phyloP scores from a whole-genome alignment of 2,888 invertebrate species.

The Teleogryllus oceanicus region DNA sequence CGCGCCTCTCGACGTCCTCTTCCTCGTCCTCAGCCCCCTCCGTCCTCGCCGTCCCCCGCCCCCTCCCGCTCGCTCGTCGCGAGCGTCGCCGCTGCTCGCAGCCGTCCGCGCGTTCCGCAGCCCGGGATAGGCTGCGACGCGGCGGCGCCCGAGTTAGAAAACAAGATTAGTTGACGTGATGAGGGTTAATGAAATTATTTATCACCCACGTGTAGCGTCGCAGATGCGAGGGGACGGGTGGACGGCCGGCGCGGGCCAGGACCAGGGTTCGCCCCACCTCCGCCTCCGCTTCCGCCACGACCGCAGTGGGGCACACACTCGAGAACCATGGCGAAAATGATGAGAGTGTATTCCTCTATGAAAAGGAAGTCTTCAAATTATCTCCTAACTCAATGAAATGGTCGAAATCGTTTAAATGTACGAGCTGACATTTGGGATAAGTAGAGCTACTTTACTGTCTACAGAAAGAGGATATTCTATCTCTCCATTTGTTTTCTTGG shows the following conservation, averaged over 20 bases:
- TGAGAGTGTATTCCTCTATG: no score
- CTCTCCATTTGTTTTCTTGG: no score
- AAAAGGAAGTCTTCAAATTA: no score
- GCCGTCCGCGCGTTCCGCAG: neutral
- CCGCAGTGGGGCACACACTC: no score
- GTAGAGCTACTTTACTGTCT: no score
- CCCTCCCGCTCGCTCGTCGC: neutral
- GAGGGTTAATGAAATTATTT: conserved; percentile 18
- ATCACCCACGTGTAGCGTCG: conserved; percentile 18
- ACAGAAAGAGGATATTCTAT: no score
- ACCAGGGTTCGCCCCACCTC: neutral
- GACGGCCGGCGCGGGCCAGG: neutral
- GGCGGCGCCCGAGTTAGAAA: neutral
- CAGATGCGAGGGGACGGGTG: conserved; percentile 5
- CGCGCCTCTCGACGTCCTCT: neutral
- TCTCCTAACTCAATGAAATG: no score
- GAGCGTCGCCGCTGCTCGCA: neutral
- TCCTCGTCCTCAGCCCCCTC: neutral
- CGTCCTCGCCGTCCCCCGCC: neutral
- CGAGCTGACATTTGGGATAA: no score
- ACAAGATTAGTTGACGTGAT: conserved; percentile 18
- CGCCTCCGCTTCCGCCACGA: neutral
- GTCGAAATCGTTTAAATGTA: no score
- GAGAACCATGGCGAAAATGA: no score
- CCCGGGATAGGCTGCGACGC: neutral